Evolutionary conservation across 2,888 invertebrate species (phyloP).

Genomic region (Yponomeuta sedellus): DNA sequence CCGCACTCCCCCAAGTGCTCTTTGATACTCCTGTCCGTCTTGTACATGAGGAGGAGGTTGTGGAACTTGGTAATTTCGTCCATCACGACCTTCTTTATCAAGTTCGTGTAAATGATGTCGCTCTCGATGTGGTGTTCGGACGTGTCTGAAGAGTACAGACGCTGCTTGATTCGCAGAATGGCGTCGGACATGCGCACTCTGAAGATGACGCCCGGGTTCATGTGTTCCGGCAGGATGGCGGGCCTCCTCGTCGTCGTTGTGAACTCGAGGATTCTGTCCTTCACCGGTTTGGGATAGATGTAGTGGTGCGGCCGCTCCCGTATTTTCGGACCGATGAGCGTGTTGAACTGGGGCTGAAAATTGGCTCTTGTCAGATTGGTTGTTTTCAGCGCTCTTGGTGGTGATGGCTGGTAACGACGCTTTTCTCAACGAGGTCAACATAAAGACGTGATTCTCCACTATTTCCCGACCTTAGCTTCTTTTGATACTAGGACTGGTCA

Average conservation of each 20-base stretch:
- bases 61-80: conserved; percentile 69
- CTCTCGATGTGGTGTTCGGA: conserved; percentile 65
- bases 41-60: conserved; percentile 61
- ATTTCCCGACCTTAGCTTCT: neutral
- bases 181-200: conserved; percentile 68
- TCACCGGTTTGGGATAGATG: conserved; percentile 61
- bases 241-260: conserved; percentile 53
- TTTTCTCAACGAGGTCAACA: too few species aligned
- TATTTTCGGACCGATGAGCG: conserved; percentile 51
- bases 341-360: conserved; percentile 55
- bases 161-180: conserved; percentile 59
- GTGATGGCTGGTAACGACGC: too few species aligned
- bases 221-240: conserved; percentile 55
- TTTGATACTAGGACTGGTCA: too few species aligned
- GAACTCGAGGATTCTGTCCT: conserved; percentile 58
- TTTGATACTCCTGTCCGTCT: conserved; percentile 63
- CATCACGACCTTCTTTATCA: conserved; percentile 66
- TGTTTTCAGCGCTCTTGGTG: too few species aligned
- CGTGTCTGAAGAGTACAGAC: conserved; percentile 59
- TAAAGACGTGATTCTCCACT: too few species aligned
- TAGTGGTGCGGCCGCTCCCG: conserved; percentile 65
- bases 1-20: conserved; percentile 69
- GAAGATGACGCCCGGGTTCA: conserved; percentile 69
- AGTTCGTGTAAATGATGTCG: conserved; percentile 65
- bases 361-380: conserved; percentile 27